Base-by-base conservation (phyloP, 2,888 invertebrate species). In the Nomada fabriciana region DNA sequence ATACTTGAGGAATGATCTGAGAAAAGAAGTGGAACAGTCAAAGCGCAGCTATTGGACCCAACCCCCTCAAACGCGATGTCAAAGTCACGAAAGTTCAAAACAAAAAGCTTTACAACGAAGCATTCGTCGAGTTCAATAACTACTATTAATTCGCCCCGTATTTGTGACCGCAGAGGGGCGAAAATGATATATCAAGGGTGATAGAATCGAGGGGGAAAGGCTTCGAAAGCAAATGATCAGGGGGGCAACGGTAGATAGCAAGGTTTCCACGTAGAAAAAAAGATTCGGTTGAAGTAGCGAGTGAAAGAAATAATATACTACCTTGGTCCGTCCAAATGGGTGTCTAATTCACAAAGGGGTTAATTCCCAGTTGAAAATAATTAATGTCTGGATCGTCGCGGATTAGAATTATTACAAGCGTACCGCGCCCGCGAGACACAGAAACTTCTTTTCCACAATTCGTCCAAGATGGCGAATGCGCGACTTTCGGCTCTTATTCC, bases 251-350 rank as follows among this genome's bases (percentile, higher is more conserved):
- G 80, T 64, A 69, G 72, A 36, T 64, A 76, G 74, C 74, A 79
- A 55, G 73, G 67, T 76, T 79, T 87, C 87, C 89, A 88, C 86
- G 85, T 87, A 90, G 83, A 84, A 86, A 94, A 95, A 94, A 94
- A 95, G 94, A 94, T 93, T 94, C 94, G 91, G 75, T 86, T 85
- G 86, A 79, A 79, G 77, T 74, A 83, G 89, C 93, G 92, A 92
- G 94, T 93, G 91, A 92, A 89, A 89, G 93, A 95, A 95, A 95
- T 95, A 95, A 92, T 91, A 89, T 91, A 95, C 94, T 95, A 97
- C 97, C 96, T 96, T 96, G 96, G 97, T 97, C 96, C 96, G 96
- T 96, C 96, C 96, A 95, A 96, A 95, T 96, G 95, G 95, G 95
- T 96, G 95, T 94, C 95, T 94, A 95, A 95, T 95, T 95, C 94